Base-by-base conservation (phyloP, 2,113 vertebrate species). In the Peromyscus californicus region DNA sequence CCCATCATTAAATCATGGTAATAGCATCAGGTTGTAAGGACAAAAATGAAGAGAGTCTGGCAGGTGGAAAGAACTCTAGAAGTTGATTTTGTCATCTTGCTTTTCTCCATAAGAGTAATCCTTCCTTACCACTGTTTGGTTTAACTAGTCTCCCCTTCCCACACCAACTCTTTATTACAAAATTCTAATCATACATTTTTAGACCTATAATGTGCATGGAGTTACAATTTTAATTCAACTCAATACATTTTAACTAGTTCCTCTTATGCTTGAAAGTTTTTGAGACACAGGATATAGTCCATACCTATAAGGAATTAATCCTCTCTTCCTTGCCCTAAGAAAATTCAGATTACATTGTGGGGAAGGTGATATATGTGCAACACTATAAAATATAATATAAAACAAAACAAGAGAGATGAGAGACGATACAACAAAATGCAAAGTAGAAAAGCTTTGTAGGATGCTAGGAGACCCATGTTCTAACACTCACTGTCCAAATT, bases 151-250 rank as follows among this genome's bases (percentile, higher is more conserved):
- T 39, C 33, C 45, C 39, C 48, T 69, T 90, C 57, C 36, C 65
- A 45, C 39, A 93, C 36, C 61, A 31, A 24, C 42, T 93, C 67
- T 39, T 42, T 21, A 45, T 74, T 45, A 67, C 67, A 67, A 67
- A 95, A 67, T 70, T 74, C 36, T 69, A 89, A 31, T 16, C 86
- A 5, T 86, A 89, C 72, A n/a, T 54, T 51, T 93, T 86, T 33
- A 87, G 11, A 9, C 45, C 45, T 74, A 70, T 67, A 61, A 29
- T 29, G 22, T 70, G 93, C 65, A 39, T 54, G 1, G 11, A 89
- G 16, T 82, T 94, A 91, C 26, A 67, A 79, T 7, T 93, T 94
- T 19, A 33, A 93, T 91, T 91, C 59, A 95, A 22, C 26, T 97
- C 48, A 95, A 91, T 76, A 65, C 31, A 91, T 91, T 93, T 76